Evolutionary conservation across 2,113 vertebrate species (phyloP), one percentile per base, ranked within the genome.

Genomic region (Elgaria multicarinata): DNA sequence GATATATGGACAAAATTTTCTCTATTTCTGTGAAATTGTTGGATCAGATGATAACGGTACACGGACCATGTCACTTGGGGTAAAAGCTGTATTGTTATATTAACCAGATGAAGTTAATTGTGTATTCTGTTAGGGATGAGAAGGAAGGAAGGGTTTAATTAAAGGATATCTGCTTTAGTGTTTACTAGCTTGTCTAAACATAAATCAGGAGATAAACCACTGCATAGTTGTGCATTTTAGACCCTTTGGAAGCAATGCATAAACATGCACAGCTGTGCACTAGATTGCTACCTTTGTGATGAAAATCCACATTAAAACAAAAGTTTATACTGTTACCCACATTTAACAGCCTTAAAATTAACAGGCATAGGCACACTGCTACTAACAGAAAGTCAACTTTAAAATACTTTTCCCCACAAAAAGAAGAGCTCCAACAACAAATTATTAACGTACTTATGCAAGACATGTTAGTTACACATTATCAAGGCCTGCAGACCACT

Each of bases 391-490:
- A 44, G 82, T 78, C 26, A 84, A 71, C 74, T 93, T 91, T 79
- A 88, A 91, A 79, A 71, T 78, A 67, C 72, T 46, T 91, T 66
- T 0, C 0, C 6, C 6, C 16, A 64, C 44, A 67, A 46, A 89
- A 20, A 18, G 86, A 44, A 84, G 88, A 88, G 87, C 5, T 26
- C 62, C 86, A 88, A 24, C 1, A 90, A 71, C 31, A 90, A 77
- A 42, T n/a, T 90, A 26, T 78, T 46, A 93, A 92, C 64, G 10
- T 44, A 91, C 67, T 93, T 92, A 66, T 46, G 71, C 78, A 74
- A 82, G 36, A 92, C 66, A 62, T 14, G 24, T 88, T 20, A 92
- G 50, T 44, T 83, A 44, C 1, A 9, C 31, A 66, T 74, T 90
- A 88, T 81, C 22, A 83, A 55, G 64, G 1, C 22, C 6, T 14